phyloP scores from a whole-genome alignment of 1,140 invertebrate species.

The Antheraea mylitta region DNA sequence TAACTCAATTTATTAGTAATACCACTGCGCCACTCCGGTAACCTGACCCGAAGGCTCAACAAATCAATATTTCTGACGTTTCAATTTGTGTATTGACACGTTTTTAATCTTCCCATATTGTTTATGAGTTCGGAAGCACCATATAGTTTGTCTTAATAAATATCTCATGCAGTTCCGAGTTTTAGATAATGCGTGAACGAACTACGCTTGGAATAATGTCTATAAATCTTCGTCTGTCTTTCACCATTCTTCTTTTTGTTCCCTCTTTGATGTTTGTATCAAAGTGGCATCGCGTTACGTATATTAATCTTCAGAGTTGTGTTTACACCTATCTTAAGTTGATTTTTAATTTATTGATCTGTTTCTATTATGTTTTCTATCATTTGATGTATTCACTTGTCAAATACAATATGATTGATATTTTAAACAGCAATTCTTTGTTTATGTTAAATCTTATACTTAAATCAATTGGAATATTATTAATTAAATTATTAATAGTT shows the following conservation, averaged over 20 bases:
- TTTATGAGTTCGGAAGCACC: conserved; percentile 66
- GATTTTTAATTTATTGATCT: conserved; percentile 12
- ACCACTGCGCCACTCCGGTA: conserved; percentile 30
- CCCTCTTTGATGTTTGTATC: conserved; percentile 47
- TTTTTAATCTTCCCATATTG: conserved; percentile 68
- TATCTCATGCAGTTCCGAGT: conserved; percentile 38
- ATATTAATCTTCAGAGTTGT: conserved; percentile 47
- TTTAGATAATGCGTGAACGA: conserved; percentile 28
- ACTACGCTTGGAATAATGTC: conserved; percentile 32
- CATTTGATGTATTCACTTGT: background rate
- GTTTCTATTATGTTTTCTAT: conserved; percentile 6
- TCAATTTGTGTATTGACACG: conserved; percentile 75
- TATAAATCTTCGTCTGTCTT: conserved; percentile 54
- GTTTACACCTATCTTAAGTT: conserved; percentile 14
- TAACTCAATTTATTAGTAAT: conserved; percentile 28
- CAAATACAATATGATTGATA: background rate
- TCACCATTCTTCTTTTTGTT: conserved; percentile 45
- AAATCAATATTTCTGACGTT: conserved; percentile 72
- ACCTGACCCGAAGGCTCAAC: conserved; percentile 42
- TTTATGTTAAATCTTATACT: background rate
- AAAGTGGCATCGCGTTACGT: conserved; percentile 45
- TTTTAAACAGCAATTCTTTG: background rate
- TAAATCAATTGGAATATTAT: background rate
- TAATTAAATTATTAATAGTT: background rate
- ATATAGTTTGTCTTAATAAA: conserved; percentile 57